Conservation (phyloP, 2,797 vertebrate genomes). For the Crocodylus rhombifer region DNA sequence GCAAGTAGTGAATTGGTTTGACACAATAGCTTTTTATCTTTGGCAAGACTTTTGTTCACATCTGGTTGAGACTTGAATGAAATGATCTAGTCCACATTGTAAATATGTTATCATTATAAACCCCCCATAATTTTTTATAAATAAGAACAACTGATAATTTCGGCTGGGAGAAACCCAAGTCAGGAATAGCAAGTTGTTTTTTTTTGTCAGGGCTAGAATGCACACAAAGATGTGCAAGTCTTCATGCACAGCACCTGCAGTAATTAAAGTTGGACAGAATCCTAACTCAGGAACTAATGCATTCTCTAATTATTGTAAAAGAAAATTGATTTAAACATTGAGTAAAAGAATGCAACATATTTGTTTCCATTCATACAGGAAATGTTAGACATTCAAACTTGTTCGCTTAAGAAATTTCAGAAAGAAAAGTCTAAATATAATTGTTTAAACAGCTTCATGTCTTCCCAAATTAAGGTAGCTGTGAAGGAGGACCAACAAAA, state of each 20-base stretch:
- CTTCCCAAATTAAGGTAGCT: background rate
- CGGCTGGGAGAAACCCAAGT: background rate
- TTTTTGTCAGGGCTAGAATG: background rate
- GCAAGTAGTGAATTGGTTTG: slow-evolving; percentile 23
- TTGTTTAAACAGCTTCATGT: background rate
- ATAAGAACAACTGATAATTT: background rate
- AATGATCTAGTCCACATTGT: background rate
- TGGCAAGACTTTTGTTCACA: background rate
- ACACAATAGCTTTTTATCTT: slow-evolving; percentile 1
- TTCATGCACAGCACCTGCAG: background rate
- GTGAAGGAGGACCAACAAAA: background rate
- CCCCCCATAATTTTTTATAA: background rate
- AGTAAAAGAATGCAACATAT: background rate
- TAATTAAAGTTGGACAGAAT: background rate
- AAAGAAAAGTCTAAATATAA: background rate
- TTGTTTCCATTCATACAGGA: background rate
- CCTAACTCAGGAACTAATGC: background rate
- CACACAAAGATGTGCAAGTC: background rate
- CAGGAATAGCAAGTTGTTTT: background rate
- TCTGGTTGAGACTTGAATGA: background rate
- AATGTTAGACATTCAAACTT: background rate
- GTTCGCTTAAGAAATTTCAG: background rate
- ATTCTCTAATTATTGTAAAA: background rate
- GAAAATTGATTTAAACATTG: background rate
- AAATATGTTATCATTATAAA: background rate